Evolutionary conservation across 2,888 invertebrate species (phyloP).

Genomic region (Luperina testacea): DNA sequence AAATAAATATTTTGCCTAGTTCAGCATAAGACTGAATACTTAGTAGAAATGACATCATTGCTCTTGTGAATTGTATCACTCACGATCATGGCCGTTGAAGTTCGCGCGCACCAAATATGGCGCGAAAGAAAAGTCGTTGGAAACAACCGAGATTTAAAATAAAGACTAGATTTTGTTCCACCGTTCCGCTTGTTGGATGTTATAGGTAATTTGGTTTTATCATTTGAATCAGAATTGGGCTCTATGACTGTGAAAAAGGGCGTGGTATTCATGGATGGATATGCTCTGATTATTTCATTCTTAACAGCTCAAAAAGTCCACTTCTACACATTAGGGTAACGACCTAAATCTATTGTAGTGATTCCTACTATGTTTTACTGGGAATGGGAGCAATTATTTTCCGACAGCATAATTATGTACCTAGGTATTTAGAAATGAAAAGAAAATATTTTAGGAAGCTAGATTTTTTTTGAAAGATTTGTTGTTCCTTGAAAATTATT

Average conservation of each 20-base stretch:
- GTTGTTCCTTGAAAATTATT: background rate
- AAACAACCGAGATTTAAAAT: constrained; percentile 30
- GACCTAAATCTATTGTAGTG: constrained; percentile 10
- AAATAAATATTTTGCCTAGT: constrained; percentile 14
- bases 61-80: constrained; percentile 43
- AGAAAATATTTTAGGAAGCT: background rate
- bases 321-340: background rate
- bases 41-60: constrained; percentile 69
- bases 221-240: constrained; percentile 23
- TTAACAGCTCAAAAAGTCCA: constrained; percentile 12
- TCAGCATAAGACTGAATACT: background rate
- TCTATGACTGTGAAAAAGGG: constrained; percentile 28
- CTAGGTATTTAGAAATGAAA: background rate
- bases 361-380: background rate
- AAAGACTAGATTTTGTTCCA: constrained; percentile 16
- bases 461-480: rapidly evolving
- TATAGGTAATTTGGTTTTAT: constrained; percentile 30
- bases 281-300: constrained; percentile 51
- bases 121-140: constrained; percentile 64
- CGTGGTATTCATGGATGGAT: constrained; percentile 25
- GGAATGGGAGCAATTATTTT: constrained; percentile 3
- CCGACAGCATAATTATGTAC: background rate
- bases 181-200: constrained; percentile 21
- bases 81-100: constrained; percentile 47
- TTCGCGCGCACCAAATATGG: constrained; percentile 65